Conservation (phyloP, 2,797 vertebrate genomes). For the Premnoplex brunnescens region DNA sequence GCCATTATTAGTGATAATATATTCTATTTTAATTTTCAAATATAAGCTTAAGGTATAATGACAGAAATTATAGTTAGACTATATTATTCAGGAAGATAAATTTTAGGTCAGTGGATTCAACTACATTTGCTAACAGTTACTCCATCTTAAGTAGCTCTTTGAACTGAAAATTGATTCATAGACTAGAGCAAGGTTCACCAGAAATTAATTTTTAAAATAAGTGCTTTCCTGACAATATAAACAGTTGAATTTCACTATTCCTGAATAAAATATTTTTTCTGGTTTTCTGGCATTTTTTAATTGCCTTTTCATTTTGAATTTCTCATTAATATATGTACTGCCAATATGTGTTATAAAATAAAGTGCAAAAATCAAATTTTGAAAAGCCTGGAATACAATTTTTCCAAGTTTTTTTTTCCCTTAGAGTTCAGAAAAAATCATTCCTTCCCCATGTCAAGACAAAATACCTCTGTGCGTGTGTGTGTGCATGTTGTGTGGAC, state of each 20-base stretch:
- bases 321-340: background rate
- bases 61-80: background rate
- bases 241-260: background rate
- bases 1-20: background rate
- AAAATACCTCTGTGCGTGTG: background rate
- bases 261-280: background rate
- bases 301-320: background rate
- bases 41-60: background rate
- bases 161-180: background rate
- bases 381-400: background rate
- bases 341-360: background rate
- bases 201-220: background rate
- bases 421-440: background rate
- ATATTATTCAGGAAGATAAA: background rate
- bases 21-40: background rate
- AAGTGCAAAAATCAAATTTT: background rate
- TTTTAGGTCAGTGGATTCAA: background rate
- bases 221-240: background rate
- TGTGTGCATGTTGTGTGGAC: background rate
- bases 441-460: background rate
- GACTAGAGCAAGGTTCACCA: background rate
- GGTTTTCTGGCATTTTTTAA: background rate
- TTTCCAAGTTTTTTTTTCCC: background rate
- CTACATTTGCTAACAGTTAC: background rate
- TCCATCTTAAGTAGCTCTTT: background rate